phyloP scores from a whole-genome alignment of 1,140 invertebrate species.

The Galleria mellonella region DNA sequence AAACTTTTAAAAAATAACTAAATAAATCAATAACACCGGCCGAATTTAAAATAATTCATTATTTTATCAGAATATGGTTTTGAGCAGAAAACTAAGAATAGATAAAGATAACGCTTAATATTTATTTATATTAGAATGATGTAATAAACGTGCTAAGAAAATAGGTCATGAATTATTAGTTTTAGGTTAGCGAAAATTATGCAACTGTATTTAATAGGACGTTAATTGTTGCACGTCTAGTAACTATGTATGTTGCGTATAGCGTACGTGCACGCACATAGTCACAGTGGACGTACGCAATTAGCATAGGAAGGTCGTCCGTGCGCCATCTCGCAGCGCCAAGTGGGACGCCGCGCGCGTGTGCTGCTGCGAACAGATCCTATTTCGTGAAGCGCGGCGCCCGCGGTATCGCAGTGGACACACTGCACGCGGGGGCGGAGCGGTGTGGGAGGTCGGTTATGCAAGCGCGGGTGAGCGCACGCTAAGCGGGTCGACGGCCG shows the following conservation, averaged over 20 bases:
- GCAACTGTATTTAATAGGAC: not conserved
- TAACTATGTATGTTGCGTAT: not conserved
- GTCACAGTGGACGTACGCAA: conserved; percentile 37
- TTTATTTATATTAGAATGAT: too few relatives aligned
- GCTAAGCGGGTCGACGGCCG: conserved; percentile 68
- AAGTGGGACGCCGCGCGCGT: conserved; percentile 44
- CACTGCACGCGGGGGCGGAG: conserved; percentile 30
- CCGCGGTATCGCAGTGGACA: conserved; percentile 15
- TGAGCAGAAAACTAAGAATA: too few relatives aligned
- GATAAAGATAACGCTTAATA: too few relatives aligned
- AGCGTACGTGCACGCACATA: conserved; percentile 6
- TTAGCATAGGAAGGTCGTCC: conserved; percentile 52
- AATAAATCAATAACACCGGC: too few relatives aligned
- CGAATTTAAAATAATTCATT: too few relatives aligned
- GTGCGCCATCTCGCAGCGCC: conserved; percentile 30
- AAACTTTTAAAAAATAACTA: too few relatives aligned
- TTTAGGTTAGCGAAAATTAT: not conserved
- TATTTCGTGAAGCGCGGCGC: conserved; percentile 40
- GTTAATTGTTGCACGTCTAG: conserved; percentile 4
- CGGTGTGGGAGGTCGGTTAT: conserved; percentile 65
- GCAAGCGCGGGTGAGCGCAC: conserved; percentile 72
- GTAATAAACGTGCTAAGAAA: too few relatives aligned
- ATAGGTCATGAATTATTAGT: too few relatives aligned
- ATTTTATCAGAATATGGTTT: too few relatives aligned
- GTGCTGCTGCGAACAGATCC: conserved; percentile 41